Base-by-base conservation (phyloP, 2,113 vertebrate species). In the Ammodytes dubius region DNA sequence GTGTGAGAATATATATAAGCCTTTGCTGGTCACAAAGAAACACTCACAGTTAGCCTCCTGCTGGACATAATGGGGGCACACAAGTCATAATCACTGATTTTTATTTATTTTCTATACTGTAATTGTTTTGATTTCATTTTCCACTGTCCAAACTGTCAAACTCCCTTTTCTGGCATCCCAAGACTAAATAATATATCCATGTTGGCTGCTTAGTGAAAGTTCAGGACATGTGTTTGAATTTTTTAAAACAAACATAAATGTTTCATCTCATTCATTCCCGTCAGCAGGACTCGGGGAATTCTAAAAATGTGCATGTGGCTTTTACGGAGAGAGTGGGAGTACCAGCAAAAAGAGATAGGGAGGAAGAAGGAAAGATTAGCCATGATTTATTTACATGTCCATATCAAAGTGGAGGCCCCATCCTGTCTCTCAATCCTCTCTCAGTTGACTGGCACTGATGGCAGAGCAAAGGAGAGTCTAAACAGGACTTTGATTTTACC, bases 191-290 rank as follows among this genome's bases (percentile, higher is more conserved):
- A 94, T 95, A 89, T 40, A 94, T 82, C 79, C 47, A 52, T 74
- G 77, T 82, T 86, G 88, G 85, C 87, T 91, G 58, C 89, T 88
- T 84, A 87, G 82, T 27, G 71, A 91, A 93, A 89, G 91, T 94
- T 94, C 89, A 93, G 90, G 92, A 94, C 93, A 93, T 94, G 80
- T 91, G 74, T 91, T 94, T 95, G 65, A 94, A 95, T 95, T 86
- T 95, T 95, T 95, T 74, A 95, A 27, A 92, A 89, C 75, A 82
- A 77, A 27, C 85, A 95, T 95, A 80, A 91, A 95, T 94, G 52
- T 95, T 95, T 95, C 74, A 95, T 94, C 63, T 83, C 78, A 85
- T 84, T 91, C 76, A 27, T 88, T 88, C 86, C 89, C 79, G 74
- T 93, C 92, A 93, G 89, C 90, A 93, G 90, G 89, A 94, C 92